Evolutionary conservation across 2,888 invertebrate genomes (phyloP), one percentile per base, ranked within the genome.

Genomic region (Rhamphomyia laevipes): DNA sequence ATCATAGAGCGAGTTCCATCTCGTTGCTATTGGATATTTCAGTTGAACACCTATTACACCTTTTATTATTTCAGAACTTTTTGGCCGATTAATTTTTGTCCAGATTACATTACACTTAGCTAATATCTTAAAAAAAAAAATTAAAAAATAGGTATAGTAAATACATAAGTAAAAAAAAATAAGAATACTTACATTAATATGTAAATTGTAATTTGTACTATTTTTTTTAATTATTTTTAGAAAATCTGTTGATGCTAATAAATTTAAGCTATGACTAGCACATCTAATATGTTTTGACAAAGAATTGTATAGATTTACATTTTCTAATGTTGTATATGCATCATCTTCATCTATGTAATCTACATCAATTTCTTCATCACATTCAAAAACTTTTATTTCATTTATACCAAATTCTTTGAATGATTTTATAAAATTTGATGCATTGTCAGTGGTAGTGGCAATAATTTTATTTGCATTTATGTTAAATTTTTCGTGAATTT

Each of bases 1-100:
- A 47, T 53, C 53, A 48, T 49, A 53, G 13, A 52, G 21, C 16
- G 52, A 53, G 33, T 51, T 53, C 51, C 55, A 53, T 45, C 52
- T 43, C 16, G 53, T 53, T 11, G 50, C 41, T 37, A 51, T 48
- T 12, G 52, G 52, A 45, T 50, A 52, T 46, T 47, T 46, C 17
- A 55, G 45, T 31, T 45, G 35, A 23, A 35, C 45, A 11, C 53
- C 50, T 23, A 53, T 44, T 17, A 45, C 46, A 2, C 40, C 35
- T 13, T 40, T 40, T 30, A 53, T 52, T 37, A 47, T 43, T 48
- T 51, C 53, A 27, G 48, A 47, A 40, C 47, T 44, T 43, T 49
- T 53, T 41, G 50, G 43, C 30, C 48, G 47, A 30, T 51, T 55
- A 13, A 41, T 43, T 44, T 50, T 53, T 16, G 30, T 42, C 53